phyloP scores from a whole-genome alignment of 2,888 invertebrate species.

The Macrophya annulata region DNA sequence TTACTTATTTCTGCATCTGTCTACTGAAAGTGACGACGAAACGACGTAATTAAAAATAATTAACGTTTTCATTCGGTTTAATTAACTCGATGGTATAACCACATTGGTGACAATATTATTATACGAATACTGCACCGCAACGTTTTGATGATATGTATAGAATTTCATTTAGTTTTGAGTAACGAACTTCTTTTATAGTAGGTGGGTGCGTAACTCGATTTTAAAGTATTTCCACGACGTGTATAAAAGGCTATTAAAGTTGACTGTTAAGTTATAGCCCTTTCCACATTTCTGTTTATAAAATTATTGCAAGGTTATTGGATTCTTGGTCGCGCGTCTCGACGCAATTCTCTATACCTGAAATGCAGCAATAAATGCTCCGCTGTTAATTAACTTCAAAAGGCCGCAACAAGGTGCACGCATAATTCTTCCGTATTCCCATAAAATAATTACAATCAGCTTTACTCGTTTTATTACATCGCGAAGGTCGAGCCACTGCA shows the following conservation, averaged over 20 bases:
- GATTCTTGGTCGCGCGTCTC: slow-evolving; percentile 24
- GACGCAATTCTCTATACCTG: background rate
- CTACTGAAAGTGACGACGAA: slow-evolving; percentile 37
- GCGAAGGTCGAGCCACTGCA: slow-evolving; percentile 45
- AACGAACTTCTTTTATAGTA: slow-evolving; percentile 16
- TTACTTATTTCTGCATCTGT: slow-evolving; percentile 31
- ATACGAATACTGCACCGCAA: background rate
- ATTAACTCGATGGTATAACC: slow-evolving; percentile 37
- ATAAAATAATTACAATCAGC: slow-evolving; percentile 49
- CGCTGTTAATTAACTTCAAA: slow-evolving; percentile 44
- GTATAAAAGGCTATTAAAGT: background rate
- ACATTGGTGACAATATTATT: slow-evolving; percentile 42
- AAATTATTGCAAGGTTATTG: slow-evolving; percentile 22
- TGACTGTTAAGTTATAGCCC: background rate
- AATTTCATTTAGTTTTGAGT: slow-evolving; percentile 24
- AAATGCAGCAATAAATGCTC: slow-evolving; percentile 34
- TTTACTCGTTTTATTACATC: slow-evolving; percentile 45
- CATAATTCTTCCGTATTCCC: slow-evolving; percentile 53
- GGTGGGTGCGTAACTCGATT: slow-evolving; percentile 9
- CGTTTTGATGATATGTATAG: background rate
- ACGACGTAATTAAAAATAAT: slow-evolving; percentile 49
- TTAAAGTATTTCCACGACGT: slow-evolving; percentile 7
- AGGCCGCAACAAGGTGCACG: slow-evolving; percentile 47
- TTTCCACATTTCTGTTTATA: background rate
- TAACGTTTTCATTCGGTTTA: slow-evolving; percentile 38